Evolutionary conservation across 2,888 invertebrate species (phyloP), one percentile per base, ranked within the genome.

Genomic region (Temnothorax rugatulus): DNA sequence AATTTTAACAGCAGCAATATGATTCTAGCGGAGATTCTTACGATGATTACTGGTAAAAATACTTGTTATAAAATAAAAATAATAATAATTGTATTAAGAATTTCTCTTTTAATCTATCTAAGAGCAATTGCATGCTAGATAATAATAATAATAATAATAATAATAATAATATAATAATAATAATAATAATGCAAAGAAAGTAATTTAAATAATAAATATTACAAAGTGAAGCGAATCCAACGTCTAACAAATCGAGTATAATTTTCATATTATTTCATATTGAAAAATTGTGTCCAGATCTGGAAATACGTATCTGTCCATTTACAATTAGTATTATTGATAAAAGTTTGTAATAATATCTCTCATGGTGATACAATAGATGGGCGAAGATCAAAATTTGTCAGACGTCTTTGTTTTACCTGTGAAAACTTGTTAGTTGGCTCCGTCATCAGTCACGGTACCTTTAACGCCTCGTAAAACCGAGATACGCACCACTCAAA

Each of bases 391-490:
- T 69, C 21, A 75, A 64, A 54, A 50, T 47, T 50, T 52, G 66
- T 81, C 52, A 18, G 13, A 63, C 34, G 57, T 54, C 29, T 73
- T 86, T 68, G 79, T 82, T 77, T 71, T 41, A 57, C 54, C 25
- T 47, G 54, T 54, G 52, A 74, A 77, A 85, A 64, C 68, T 83
- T 82, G 84, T 87, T 73, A 69, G 75, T 44, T 59, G 69, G 59
- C 29, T 75, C 52, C 61, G 50, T 59, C 83, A 86, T 85, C 82
- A 81, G 84, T 88, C 88, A 88, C 29, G 41, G 18, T 71, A 59
- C 47, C 77, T 77, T 85, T 83, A 85, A 82, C 83, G 82, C 83
- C 86, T 84, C 79, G 84, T 84, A 85, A 88, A 84, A 52, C 59
- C 54, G 13, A 63, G 87, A 82, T 75, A 86, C 74, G 52, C 59